phyloP scores from a whole-genome alignment of 2,797 vertebrate genomes.

The Ciconia nigra region DNA sequence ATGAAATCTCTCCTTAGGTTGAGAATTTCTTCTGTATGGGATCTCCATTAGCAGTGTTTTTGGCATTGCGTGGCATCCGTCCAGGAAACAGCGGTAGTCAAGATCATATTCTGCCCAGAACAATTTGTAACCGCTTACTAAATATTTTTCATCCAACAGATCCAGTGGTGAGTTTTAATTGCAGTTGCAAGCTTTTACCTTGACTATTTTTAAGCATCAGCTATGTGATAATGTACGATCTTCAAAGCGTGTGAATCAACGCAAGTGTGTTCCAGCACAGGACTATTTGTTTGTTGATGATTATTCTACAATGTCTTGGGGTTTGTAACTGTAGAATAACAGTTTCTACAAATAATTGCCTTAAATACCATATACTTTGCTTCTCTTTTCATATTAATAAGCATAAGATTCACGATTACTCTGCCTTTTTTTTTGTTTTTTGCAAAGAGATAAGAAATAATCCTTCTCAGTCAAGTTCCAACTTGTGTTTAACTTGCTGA shows the following conservation, averaged over 20 bases:
- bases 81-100: conserved; percentile 90
- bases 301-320: rapidly evolving
- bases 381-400: not conserved
- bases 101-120: conserved; percentile 93
- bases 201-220: not conserved
- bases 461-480: not conserved
- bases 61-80: conserved; percentile 93
- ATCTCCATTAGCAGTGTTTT: conserved; percentile 94
- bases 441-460: not conserved
- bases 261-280: not conserved
- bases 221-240: not conserved
- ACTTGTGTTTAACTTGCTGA: not conserved
- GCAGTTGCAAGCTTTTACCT: not conserved
- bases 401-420: not conserved
- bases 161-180: conserved; percentile 89
- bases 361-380: not conserved
- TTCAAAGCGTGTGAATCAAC: not conserved
- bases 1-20: conserved; percentile 80
- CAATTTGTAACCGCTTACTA: conserved; percentile 89
- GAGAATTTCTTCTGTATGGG: conserved; percentile 99
- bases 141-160: conserved; percentile 99
- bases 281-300: not conserved
- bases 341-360: not conserved
- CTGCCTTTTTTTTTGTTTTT: not conserved
- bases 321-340: not conserved